Base-by-base conservation (phyloP, 1,140 invertebrate species). In the Drosophila kikkawai region DNA sequence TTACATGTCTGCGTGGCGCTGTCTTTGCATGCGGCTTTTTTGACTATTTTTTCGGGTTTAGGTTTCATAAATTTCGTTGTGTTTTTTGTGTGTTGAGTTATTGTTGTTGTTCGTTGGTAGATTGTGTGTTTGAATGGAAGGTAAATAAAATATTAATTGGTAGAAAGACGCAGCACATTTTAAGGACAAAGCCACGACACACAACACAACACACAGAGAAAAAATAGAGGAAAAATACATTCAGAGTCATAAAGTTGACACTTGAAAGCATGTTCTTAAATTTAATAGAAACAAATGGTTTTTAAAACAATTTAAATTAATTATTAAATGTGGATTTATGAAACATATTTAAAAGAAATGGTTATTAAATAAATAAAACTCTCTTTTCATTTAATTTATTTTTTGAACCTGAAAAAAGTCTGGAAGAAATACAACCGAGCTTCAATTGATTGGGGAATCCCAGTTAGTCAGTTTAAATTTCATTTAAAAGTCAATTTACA, bases 11-110 rank as follows among this genome's bases (percentile, higher is more conserved):
- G 70, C 79, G 84, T 58, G 70, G 78, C 77, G 75, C 80, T 82
- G 81, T 79, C 74, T 92, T 92, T 56, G 84, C 82, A 90, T 92
- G 91, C 91, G 75, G 65, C 70, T 92, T 85, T 84, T 69, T 83
- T 22, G 66, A 58, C 78, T 83, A 63, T 66, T 67, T 64, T 59
- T 65, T 55, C 51, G 34, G 29, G 45, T 71, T 51, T 47, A 32
- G 53, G 36, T 39, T 39, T 55, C 3, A 39, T n/a, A n/a, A 37
- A n/a, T 22, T 39, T 22, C 1, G 13, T 22, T 5, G 34, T 37
- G 34, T 39, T 37, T 36, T 55, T 36, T 68, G 60, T 47, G 26
- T 59, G 42, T 65, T 59, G 42, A 36, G 12, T 75, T 69, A 42
- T 48, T 57, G 57, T 63, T 37, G 65, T 55, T 53, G 50, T 61